Percentiles rank a stretch among this genome's conserved stretches.
phyloP scores from a whole-genome alignment of 2,113 vertebrate genomes.

The Rhinogobius similis region DNA sequence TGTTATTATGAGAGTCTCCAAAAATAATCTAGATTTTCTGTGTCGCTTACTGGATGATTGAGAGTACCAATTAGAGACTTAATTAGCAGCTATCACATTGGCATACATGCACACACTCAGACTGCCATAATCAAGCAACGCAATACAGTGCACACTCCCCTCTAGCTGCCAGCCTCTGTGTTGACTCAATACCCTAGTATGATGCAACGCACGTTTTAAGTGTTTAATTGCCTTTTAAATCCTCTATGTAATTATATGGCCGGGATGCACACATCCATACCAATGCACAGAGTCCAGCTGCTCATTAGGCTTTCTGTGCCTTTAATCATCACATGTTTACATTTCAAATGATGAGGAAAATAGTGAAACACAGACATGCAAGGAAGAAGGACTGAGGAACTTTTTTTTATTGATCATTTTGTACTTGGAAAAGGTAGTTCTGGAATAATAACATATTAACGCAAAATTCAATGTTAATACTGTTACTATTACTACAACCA shows the following conservation, averaged over 20 bases:
- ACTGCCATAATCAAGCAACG: constrained; percentile 41
- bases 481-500: not conserved
- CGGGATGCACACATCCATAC: constrained; percentile 42
- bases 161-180: constrained; percentile 29
- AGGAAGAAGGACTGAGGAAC: not conserved
- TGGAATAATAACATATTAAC: not conserved
- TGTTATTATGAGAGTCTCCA: constrained; percentile 35
- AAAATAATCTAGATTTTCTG: constrained; percentile 25
- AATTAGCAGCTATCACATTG: constrained; percentile 69
- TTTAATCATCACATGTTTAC: constrained; percentile 71
- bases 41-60: constrained; percentile 64
- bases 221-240: constrained; percentile 78
- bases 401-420: not conserved
- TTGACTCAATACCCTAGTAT: constrained; percentile 62
- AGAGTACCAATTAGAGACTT: constrained; percentile 72
- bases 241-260: constrained; percentile 68
- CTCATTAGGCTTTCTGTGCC: constrained; percentile 68
- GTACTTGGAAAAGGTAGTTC: not conserved
- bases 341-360: constrained; percentile 60
- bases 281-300: constrained; percentile 58
- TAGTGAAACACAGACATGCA: constrained; percentile 26
- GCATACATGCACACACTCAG: constrained; percentile 15
- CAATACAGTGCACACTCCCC: constrained; percentile 49
- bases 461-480: not conserved
- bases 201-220: constrained; percentile 73